Percentiles rank a stretch among this genome's conserved stretches.
phyloP scores from a whole-genome alignment of 2,888 invertebrate species.

The Metallyticus violacea region DNA sequence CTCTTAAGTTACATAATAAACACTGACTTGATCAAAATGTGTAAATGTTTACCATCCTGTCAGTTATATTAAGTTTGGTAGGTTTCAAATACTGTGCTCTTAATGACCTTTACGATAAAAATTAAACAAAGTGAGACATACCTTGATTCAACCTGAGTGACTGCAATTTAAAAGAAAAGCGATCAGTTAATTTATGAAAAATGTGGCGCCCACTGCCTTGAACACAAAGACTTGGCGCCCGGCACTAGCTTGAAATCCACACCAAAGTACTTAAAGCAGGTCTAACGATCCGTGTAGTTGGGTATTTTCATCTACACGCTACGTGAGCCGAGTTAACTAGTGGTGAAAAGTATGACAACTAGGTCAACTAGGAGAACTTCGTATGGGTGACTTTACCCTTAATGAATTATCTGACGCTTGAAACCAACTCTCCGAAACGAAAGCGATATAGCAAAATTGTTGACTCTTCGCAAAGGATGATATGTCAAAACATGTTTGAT shows the following conservation, averaged over 20 bases:
- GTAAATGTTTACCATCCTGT: no score
- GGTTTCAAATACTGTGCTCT: no score
- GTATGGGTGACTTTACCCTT: background rate
- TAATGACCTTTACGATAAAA: no score
- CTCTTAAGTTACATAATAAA: no score
- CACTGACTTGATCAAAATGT: no score
- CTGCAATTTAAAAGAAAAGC: no score
- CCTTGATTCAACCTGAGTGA: no score
- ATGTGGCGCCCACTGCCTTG: background rate
- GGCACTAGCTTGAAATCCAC: background rate
- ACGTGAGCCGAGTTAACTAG: background rate
- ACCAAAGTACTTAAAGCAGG: background rate
- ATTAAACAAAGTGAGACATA: no score
- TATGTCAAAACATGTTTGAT: background rate
- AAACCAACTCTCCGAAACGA: background rate
- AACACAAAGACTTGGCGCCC: background rate
- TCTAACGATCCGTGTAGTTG: background rate
- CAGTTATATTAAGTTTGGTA: no score
- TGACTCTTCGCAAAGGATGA: background rate
- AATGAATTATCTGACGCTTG: background rate
- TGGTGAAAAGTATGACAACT: background rate
- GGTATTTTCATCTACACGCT: background rate
- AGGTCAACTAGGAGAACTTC: background rate
- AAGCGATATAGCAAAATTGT: background rate
- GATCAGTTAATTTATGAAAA: background rate